Evolutionary conservation across 2,888 invertebrate species (phyloP), one percentile per base, ranked within the genome.

Genomic region (Spodoptera exigua): DNA sequence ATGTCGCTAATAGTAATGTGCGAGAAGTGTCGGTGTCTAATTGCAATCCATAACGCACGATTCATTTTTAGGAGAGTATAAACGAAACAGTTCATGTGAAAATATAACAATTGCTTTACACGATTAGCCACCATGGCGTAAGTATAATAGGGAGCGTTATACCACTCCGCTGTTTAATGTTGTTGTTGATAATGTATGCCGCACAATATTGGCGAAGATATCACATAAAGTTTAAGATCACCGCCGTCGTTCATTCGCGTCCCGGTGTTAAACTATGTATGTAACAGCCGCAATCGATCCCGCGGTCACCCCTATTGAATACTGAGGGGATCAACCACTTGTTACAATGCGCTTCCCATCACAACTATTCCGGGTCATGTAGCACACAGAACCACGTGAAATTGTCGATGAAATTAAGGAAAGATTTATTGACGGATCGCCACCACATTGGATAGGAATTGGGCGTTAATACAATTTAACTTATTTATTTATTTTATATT

Each of bases 201-300:
- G 2, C 2, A 3, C 18, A 3, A 18, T 18, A 18, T 27, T 27
- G 27, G 9, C 9, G 27, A 27, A 27, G 27, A 27, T 27, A 9
- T 27, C 7, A 27, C 27, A 27, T 16, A 14, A 13, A 40, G 39
- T 34, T 36, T 43, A 36, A 47, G 61, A 55, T 67, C 39, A 16
- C 57, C 40, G 43, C 61, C 59, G 57, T 41, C n/a, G 16, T 41
- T 27, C 12, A 13, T 45, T 44, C 70, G 55, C 55, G 58, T 63
- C 16, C 46, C 16, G 32, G 14, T 69, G 75, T 71, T 84, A 76
- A 84, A 85, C 84, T 79, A 84, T 84, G 83, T 84, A 85, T 81
- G 78, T 75, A 82, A 80, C 77, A 73, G 76, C 62, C 72, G 62
- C 76, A 76, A 76, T 84, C 81, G 82, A 83, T 81, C 45, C 56